These are phyloP conservation scores for Astreopora myriophthalma DNA, from an alignment of 64 coral and sea anemone species.

Conservation along the genomic window DNA sequence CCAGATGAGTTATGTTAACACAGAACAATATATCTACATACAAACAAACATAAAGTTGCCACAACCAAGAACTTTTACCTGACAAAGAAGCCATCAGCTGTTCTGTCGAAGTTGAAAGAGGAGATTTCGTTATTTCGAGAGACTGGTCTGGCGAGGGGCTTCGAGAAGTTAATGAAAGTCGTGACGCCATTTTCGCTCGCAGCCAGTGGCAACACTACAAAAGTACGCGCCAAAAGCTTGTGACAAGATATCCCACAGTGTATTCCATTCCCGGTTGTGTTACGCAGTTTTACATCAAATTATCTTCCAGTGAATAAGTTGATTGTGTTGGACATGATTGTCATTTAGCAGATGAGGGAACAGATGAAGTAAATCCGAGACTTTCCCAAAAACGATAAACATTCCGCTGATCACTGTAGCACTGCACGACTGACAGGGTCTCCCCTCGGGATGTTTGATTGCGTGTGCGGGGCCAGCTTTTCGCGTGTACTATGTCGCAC, in stretches of 20 bases:
- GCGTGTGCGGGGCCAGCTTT: background rate
- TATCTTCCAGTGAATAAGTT: background rate
- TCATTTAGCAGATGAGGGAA: no score
- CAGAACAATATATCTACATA: background rate
- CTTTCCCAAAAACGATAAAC: background rate
- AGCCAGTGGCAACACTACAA: background rate
- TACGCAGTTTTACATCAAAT: background rate
- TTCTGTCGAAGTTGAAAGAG: conserved; percentile 17
- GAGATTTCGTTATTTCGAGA: background rate
- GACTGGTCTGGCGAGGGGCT: conserved; percentile 25
- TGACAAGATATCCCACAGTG: background rate
- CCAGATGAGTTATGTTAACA: background rate
- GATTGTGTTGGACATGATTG: background rate
- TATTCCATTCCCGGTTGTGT: background rate
- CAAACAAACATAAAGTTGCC: background rate
- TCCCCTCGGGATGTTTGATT: background rate
- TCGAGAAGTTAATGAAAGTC: background rate
- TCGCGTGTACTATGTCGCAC: background rate
- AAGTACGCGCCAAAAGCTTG: conserved; percentile 50
- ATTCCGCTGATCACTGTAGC: conserved; percentile 1
- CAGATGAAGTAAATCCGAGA: no score
- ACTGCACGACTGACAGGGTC: background rate
- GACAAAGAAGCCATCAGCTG: conserved; percentile 17
- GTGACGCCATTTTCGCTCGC: background rate
- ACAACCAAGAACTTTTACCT: background rate